Evolutionary conservation across 1,140 invertebrate species (phyloP).

Genomic region (Aphaenogaster rudis): DNA sequence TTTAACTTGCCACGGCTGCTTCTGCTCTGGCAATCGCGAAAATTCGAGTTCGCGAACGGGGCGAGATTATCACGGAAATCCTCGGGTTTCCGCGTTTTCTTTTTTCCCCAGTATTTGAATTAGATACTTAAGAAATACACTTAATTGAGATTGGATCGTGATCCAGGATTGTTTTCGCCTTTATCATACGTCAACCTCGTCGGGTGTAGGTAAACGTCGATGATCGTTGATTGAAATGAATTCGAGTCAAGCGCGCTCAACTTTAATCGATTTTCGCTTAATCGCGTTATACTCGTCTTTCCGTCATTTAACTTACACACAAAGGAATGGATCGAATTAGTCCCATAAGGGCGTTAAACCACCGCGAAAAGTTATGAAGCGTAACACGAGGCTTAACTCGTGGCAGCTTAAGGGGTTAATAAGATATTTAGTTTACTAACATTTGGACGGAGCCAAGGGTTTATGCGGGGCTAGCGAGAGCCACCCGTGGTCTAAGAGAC

Average conservation of each 20-base stretch:
- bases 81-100: background rate
- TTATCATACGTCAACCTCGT: background rate
- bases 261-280: constrained; percentile 48
- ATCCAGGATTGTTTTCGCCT: background rate
- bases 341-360: constrained; percentile 61
- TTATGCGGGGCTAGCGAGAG: constrained; percentile 72
- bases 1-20: constrained; percentile 35
- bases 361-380: constrained; percentile 72
- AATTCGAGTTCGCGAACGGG: constrained; percentile 21
- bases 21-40: constrained; percentile 28
- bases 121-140: background rate
- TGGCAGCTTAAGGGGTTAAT: constrained; percentile 84
- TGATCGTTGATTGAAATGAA: constrained; percentile 25
- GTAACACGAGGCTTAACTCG: constrained; percentile 73
- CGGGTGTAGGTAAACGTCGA: background rate
- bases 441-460: constrained; percentile 82
- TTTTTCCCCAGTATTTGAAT: background rate
- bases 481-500: constrained; percentile 84
- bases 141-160: background rate
- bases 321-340: constrained; percentile 51
- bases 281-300: constrained; percentile 47
- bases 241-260: constrained; percentile 36
- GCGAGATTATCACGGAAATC: background rate
- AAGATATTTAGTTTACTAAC: constrained; percentile 87
- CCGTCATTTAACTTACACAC: constrained; percentile 40